Base-by-base conservation (phyloP, 2,797 vertebrate genomes). In the Sebastes alutus region DNA sequence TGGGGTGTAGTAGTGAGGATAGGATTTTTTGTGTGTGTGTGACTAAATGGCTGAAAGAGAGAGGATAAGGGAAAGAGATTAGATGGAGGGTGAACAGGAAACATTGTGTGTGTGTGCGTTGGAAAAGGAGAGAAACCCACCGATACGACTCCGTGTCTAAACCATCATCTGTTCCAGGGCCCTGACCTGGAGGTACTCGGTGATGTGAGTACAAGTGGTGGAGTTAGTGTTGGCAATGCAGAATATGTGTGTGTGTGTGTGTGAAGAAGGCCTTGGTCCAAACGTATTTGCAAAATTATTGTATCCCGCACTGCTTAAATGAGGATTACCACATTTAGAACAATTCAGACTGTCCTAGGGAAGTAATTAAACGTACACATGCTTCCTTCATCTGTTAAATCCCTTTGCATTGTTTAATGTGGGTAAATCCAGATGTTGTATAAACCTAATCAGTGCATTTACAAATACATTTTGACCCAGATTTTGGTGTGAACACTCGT, bases 131-230 rank as follows among this genome's bases (percentile, higher is more conserved):
- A 52, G 56, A 61, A 86, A 72, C 52, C 6, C 25, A 88, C 70
- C 60, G 65, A 71, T 85, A 72, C 64, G 73, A 81, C 78, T 77
- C 67, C 63, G 60, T 88, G 72, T 93, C 92, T 94, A 93, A 96
- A 95, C 86, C 90, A 87, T 88, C 80, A 54, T 96, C 88, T 96
- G 92, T 96, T 96, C 95, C 94, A 96, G 96, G 92, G 92, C 75
- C 96, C 95, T 93, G 94, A 96, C 93, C 93, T 96, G 94, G 93
- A 96, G 93, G 90, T 96, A 92, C 95, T 96, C 89, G 85, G 95
- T 95, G 94, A 96, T 93, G 96, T 96, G 94, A 96, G 96, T 96
- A 96, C 85, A 81, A 86, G 84, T 76, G 73, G 80, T 88, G 77
- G 71, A 87, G 85, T 81, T 82, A 89, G 87, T 71, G 79, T 55